Conservation (phyloP, 2,888 invertebrate species). For the Meteorus cinctellus region DNA sequence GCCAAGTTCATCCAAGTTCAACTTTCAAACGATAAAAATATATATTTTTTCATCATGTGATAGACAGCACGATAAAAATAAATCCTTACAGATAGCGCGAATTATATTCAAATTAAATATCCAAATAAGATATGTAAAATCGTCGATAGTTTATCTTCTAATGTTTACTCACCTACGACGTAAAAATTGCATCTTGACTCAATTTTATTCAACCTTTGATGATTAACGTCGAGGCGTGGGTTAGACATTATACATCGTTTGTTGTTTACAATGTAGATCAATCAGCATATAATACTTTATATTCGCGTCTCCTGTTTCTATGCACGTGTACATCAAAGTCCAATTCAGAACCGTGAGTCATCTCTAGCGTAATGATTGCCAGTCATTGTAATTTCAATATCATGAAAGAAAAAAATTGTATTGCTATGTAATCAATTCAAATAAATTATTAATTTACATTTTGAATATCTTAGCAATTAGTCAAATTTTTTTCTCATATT, state of each 20-base stretch:
- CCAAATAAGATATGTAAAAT: too few species aligned
- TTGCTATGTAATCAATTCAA: not conserved
- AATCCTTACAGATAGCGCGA: too few species aligned
- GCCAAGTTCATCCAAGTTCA: too few species aligned
- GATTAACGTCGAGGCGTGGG: not conserved
- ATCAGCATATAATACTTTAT: not conserved
- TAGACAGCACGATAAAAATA: too few species aligned
- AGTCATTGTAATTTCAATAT: not conserved
- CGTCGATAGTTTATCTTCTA: too few species aligned
- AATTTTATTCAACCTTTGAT: not conserved
- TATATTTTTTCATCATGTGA: too few species aligned
- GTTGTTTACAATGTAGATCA: not conserved
- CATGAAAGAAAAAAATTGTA: not conserved
- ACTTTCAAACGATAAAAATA: too few species aligned
- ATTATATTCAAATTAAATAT: too few species aligned
- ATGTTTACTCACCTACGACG: not conserved
- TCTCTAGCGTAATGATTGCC: constrained; percentile 4
- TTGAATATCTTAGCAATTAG: not conserved
- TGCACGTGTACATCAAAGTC: not conserved
- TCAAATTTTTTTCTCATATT: not conserved
- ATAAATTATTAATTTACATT: too few species aligned
- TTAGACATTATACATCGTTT: not conserved
- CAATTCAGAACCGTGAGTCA: not conserved
- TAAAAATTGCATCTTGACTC: constrained; percentile 13
- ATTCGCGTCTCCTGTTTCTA: not conserved